Base-by-base conservation (phyloP, 2,113 vertebrate species). In the Romanogobio albipinnatus region DNA sequence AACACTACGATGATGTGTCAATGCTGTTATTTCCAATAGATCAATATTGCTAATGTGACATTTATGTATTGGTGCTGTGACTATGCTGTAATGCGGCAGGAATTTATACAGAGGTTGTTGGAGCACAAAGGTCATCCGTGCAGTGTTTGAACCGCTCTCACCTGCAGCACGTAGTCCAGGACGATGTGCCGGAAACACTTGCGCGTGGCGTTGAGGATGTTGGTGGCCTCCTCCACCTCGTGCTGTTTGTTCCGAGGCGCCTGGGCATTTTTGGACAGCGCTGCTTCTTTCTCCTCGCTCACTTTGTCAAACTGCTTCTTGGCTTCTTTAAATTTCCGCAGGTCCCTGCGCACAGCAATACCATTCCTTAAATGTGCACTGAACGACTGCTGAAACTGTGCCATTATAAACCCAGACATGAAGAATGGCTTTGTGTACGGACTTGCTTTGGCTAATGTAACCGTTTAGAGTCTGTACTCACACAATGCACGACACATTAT, bases 281-380 rank as follows among this genome's bases (percentile, higher is more conserved):
- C 97, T 0, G 96, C 96, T 85, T 99, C 98, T 89, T 99, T 99
- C 89, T 99, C 98, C 89, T 99, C 98, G 17, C 97, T 99, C 89
- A 99, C 97, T 92, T 98, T 99, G 93, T 99, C 98, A 92, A 99
- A 99, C 24, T 99, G 97, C 85, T 99, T 99, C 92, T 99, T 99
- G 26, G 97, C 95, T 90, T 99, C 98, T 94, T 99, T 99, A 87
- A 99, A 99, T 93, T 96, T 98, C 77, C 96, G 95, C 71, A 99
- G 94, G 93, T 99, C 98, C 89, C 98, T 99, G 91, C 43, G 78
- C 39, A 62, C 51, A 62, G 49, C n/a, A 68, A 71, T 14, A 43
- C 10, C 56, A 66, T 33, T 61, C 24, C 64, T 64, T 26, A 81
- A 33, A 81, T 47, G n/a, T 24, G 56, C 56, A 78, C 43, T n/a